Base-by-base conservation (phyloP, 2,113 vertebrate species). In the Phyllopteryx taeniolatus region DNA sequence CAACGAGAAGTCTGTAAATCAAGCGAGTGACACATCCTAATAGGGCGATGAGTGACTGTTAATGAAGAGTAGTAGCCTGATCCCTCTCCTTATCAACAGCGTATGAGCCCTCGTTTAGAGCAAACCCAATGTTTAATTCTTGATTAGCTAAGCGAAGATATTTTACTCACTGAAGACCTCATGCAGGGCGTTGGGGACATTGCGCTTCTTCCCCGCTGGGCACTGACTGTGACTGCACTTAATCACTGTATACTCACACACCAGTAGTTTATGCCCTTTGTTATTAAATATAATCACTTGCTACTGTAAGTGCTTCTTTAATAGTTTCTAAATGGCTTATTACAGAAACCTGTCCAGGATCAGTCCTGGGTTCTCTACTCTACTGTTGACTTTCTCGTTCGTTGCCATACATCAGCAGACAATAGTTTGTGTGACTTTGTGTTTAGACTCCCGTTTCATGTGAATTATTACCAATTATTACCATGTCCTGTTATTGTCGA, bases 121-220 rank as follows among this genome's bases (percentile, higher is more conserved):
- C 67, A 1, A 83, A 84, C 86, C 82, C 82, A 70, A 59, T 82
- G 77, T 71, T 89, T 86, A 87, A 89, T 88, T 90, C 89, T 89
- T 89, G 87, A 91, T 91, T 86, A 87, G 75, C 83, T 85, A 81
- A 76, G 82, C 83, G 79, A 77, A 86, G 89, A 91, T 87, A 87
- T 88, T 86, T 88, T 85, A 77, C 77, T 83, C 79, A 79, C 70
- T 63, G 68, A 70, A 79, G 79, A 78, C 82, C 74, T 71, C 86
- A 87, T 61, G 79, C 87, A 81, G 85, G 51, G 83, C 76, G 68
- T 66, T 67, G 76, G 73, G 67, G 53, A 31, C 77, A 77, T 61
- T 19, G 75, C 77, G 66, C 72, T 27, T 61, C 42, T 74, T 63
- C 73, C 59, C 81, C 63, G 79, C 83, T 76, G 82, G 76, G 77